Evolutionary conservation across 2,797 vertebrate genomes (phyloP).

Genomic region (Hirundo rustica): DNA sequence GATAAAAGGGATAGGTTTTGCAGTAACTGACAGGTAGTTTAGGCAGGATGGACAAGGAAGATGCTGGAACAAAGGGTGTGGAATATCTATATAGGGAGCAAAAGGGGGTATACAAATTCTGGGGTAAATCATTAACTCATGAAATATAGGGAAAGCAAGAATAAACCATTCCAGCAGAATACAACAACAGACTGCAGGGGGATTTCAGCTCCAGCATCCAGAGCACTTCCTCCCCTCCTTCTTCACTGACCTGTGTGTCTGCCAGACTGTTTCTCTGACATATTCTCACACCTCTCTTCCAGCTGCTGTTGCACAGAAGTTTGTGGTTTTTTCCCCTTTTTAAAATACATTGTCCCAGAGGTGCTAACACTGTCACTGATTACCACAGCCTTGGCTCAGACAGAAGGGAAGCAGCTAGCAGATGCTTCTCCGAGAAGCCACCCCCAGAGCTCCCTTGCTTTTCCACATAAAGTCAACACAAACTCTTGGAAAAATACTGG

Average conservation of each 20-base stretch:
- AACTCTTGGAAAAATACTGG: neutral
- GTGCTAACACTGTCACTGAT: fast-evolving
- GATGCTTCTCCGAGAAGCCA: neutral
- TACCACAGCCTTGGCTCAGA: neutral
- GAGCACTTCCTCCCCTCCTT: neutral
- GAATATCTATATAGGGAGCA: no score
- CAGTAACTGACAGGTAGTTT: no score
- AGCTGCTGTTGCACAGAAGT: neutral
- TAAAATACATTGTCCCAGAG: neutral
- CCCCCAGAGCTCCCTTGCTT: neutral
- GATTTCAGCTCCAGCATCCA: neutral
- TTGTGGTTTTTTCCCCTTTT: no score
- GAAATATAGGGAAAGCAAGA: no score
- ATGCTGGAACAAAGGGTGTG: no score
- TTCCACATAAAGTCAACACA: neutral
- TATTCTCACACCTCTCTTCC: neutral
- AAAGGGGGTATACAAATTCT: no score
- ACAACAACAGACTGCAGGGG: neutral
- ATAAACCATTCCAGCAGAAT: no score
- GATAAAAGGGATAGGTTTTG: no score
- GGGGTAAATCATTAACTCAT: no score
- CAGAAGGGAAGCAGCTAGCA: neutral
- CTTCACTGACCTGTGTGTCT: neutral
- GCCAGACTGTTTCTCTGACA: neutral
- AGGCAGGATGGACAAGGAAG: no score